phyloP scores from a whole-genome alignment of 2,888 invertebrate species.

The Altica lythri region DNA sequence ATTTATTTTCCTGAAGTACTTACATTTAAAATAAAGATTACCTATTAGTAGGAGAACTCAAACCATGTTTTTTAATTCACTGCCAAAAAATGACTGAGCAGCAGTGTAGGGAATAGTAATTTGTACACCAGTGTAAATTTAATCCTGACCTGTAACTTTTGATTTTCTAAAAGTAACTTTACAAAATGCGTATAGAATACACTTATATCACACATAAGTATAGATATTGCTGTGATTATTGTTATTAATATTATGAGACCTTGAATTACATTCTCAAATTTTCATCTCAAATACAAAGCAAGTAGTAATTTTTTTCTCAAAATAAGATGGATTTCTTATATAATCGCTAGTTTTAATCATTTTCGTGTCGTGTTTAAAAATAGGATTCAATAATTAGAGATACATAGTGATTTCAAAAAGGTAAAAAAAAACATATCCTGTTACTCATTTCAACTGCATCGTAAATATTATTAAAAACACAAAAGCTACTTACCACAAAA shows the following conservation, averaged over 20 bases:
- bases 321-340: slow-evolving; percentile 13
- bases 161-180: slow-evolving; percentile 22
- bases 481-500: slow-evolving; percentile 5
- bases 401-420: slow-evolving; percentile 1
- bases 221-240: background rate
- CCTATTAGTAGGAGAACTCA: slow-evolving; percentile 1
- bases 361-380: slow-evolving; percentile 13
- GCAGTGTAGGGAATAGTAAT: slow-evolving; percentile 2
- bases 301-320: background rate
- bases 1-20: background rate
- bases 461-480: background rate
- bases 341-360: slow-evolving; percentile 6
- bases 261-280: background rate
- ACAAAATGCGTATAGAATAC: background rate
- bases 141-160: too few relatives aligned
- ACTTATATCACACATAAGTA: background rate
- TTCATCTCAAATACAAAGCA: background rate
- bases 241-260: background rate
- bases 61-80: background rate
- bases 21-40: background rate
- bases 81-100: slow-evolving; percentile 15
- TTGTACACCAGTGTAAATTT: too few relatives aligned
- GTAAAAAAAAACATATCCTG: slow-evolving; percentile 10
- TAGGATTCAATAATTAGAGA: slow-evolving; percentile 13
- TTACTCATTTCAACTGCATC: background rate